Base-by-base conservation (phyloP, 2,113 vertebrate genomes). In the Onychorhynchus coronatus region DNA sequence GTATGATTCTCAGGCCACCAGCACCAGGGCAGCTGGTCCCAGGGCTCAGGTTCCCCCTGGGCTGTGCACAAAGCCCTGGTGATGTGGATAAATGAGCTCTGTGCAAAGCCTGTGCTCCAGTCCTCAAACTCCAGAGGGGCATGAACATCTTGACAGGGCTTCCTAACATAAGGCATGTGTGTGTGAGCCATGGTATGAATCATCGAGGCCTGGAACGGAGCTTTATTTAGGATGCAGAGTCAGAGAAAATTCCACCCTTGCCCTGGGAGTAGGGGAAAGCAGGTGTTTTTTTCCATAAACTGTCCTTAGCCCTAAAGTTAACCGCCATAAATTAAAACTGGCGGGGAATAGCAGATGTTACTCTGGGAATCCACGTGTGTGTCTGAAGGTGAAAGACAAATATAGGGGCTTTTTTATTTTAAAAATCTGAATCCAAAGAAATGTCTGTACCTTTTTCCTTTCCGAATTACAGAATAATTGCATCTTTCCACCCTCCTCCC, bases 201-300 rank as follows among this genome's bases (percentile, higher is more conserved):
- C 97, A 97, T 33, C 37, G 18, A 81, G 72, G 95, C 81, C 92
- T 91, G 95, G 85, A 79, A 85, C 1, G 27, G 84, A 95, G 85
- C 89, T 95, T 96, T 96, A 95, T 96, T 97, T 97, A 93, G 95
- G 93, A 97, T 72, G 92, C 91, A 89, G 94, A 97, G 95, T 81
- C 92, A 91, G 91, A 96, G 97, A 65, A 96, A 92, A 97, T 97
- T 95, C 96, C 95, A 83, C 72, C 89, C 92, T 81, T 97, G 93
- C 94, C 95, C 93, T 4, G 56, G 93, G 92, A 96, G 93, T 25
- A 76, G 95, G 93, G 91, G 91, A 97, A 88, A 96, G 97, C 97
- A 97, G 97, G 97, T 97, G 97, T 52, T 96, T 97, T 97, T 97
- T 97, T 97, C 96, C 96, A 96, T 97, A 97, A 97, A 96, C 97